phyloP scores from a whole-genome alignment of 2,113 vertebrate genomes.

The Petroica traversi region DNA sequence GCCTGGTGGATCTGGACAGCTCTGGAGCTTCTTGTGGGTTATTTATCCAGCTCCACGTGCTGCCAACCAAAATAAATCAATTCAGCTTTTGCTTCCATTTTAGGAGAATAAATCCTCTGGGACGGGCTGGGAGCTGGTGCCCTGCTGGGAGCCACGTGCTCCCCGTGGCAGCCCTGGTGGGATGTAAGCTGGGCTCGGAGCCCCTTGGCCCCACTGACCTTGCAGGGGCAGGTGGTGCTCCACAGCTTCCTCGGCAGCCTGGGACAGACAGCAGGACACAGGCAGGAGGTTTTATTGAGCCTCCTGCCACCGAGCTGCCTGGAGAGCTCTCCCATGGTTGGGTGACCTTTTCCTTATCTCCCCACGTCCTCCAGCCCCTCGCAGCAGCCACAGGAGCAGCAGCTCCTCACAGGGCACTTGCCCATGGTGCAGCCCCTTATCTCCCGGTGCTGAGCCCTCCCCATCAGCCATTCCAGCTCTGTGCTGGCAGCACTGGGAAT shows the following conservation, averaged over 20 bases:
- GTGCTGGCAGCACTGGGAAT: neutral
- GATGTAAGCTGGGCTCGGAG: accelerated
- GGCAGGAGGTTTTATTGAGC: neutral
- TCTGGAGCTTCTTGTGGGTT: neutral
- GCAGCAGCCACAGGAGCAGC: neutral
- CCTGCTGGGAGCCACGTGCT: neutral
- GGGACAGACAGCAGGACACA: neutral
- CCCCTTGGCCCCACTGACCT: neutral
- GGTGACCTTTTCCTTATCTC: conserved; percentile 15
- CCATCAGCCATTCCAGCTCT: neutral
- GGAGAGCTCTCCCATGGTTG: neutral
- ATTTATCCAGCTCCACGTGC: neutral
- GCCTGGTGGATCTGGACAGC: neutral
- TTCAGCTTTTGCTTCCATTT: conserved; percentile 45
- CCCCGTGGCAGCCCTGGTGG: neutral
- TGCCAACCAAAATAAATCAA: conserved; percentile 44
- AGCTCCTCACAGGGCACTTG: neutral
- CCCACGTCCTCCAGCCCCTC: neutral
- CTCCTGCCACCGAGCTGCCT: neutral
- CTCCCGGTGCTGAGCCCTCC: neutral
- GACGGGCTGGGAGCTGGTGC: neutral
- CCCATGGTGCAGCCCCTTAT: neutral
- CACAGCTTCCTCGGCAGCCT: neutral
- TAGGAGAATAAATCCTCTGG: conserved; percentile 33
- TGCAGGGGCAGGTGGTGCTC: neutral